phyloP scores from a whole-genome alignment of 2,797 vertebrate species.

The Enteromius unitaeniatus region DNA sequence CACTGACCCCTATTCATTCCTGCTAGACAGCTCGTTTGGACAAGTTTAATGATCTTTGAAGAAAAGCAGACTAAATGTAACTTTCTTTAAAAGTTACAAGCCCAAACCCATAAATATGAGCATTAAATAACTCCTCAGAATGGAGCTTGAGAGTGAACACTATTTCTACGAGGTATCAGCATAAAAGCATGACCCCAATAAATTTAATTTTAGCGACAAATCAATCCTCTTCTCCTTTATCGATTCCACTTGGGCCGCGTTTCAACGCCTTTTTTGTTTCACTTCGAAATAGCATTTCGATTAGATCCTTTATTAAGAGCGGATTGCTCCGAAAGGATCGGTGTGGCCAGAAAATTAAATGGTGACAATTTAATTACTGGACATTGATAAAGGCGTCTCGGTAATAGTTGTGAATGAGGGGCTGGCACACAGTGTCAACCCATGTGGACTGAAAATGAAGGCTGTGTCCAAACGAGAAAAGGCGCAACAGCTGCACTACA shows the following conservation, averaged over 20 bases:
- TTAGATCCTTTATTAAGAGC: slow-evolving; percentile 73
- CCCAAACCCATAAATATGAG: slow-evolving; percentile 32
- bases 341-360: slow-evolving; percentile 71
- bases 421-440: slow-evolving; percentile 57
- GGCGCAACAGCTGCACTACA: slow-evolving; percentile 38
- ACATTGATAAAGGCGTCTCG: slow-evolving; percentile 77
- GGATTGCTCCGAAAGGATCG: slow-evolving; percentile 68
- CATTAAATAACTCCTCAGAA: slow-evolving; percentile 30
- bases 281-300: slow-evolving; percentile 78
- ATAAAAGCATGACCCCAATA: slow-evolving; percentile 84
- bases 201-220: slow-evolving; percentile 81
- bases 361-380: slow-evolving; percentile 74
- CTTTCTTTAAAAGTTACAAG: slow-evolving; percentile 33
- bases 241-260: slow-evolving; percentile 74
- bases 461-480: slow-evolving; percentile 9
- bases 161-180: slow-evolving; percentile 70
- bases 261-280: slow-evolving; percentile 67
- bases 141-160: slow-evolving; percentile 17
- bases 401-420: slow-evolving; percentile 60
- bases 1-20: slow-evolving; percentile 54
- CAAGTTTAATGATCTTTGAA: slow-evolving; percentile 29
- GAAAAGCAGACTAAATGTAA: neutral
- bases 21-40: slow-evolving; percentile 30
- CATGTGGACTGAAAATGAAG: slow-evolving; percentile 51
- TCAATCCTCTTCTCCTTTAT: slow-evolving; percentile 77